Base-by-base conservation (phyloP, 2,113 vertebrate genomes). In the Ciconia stormi region DNA sequence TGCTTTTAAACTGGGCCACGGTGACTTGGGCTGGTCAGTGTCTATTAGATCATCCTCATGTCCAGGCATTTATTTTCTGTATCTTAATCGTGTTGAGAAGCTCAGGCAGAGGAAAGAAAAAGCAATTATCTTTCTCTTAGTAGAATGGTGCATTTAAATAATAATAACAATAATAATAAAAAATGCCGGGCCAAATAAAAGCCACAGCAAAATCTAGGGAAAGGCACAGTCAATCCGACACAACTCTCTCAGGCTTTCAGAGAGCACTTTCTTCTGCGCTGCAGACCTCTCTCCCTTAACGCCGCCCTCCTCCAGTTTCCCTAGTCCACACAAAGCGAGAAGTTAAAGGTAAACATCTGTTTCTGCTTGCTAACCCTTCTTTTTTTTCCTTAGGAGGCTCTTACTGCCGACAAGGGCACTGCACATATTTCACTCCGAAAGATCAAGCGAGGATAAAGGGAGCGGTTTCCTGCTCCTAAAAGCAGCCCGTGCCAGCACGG, bases 371-470 rank as follows among this genome's bases (percentile, higher is more conserved):
- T 85, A 94, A 72, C 82, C 25, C 52, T 89, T 34, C 44, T 83
- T 71, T 42, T 44, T 40, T 82, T 82, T 82, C 70, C 92, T 92
- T 73, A 38, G 61, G 77, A 95, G 89, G 79, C 82, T 97, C 71
- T 94, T 52, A 32, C 70, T 95, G 96, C 96, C 27, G 74, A 96
- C 49, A 67, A 90, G 96, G 96, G 71, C 80, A 63, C 67, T 44
- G 87, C 82, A 62, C 76, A 30, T 67, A 74, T 95, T 98, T 97
- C 88, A 93, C 92, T 82, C 72, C 2, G 2, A 90, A 91, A 97
- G 96, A 95, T 93, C 94, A 95, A 94, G 93, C 27, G 49, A 98
- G 96, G 94, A 96, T 87, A 92, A 91, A 94, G 95, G 97, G 97
- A 62, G 74, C 16, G 44, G 94, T 74, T 98, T 98, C 93, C 96